These are phyloP conservation scores for Phataginus tricuspis DNA, from an alignment of 2,797 vertebrate species.

Conservation along the genomic window DNA sequence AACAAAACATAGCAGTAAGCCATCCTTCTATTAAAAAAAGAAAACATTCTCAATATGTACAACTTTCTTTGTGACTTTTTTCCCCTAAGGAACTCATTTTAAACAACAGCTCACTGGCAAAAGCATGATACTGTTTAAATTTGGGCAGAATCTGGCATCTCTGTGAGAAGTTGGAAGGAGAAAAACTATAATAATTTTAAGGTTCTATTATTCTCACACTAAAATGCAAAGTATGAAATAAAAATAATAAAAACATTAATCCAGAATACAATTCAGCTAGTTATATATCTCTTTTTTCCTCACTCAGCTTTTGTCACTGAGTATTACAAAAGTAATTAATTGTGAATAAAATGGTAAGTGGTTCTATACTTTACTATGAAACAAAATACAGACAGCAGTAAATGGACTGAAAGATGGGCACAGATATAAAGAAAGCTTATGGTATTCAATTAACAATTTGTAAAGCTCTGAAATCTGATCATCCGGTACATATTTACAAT, in stretches of 20 bases:
- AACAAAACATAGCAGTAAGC: constrained; percentile 64
- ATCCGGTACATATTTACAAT: neutral
- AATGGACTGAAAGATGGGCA: neutral
- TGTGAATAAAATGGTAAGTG: neutral
- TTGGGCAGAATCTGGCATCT: constrained; percentile 36
- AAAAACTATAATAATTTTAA: constrained; percentile 13
- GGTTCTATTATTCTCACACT: neutral
- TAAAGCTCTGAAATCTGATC: neutral
- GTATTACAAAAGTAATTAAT: neutral
- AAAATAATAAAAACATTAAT: constrained; percentile 25
- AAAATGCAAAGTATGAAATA: neutral
- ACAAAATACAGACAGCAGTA: neutral
- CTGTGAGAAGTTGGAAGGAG: constrained; percentile 8
- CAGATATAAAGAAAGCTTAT: neutral
- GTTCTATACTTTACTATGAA: neutral
- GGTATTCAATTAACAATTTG: neutral
- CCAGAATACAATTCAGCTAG: neutral
- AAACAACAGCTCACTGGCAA: constrained; percentile 45
- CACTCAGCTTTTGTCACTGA: neutral
- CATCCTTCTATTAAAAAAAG: constrained; percentile 41
- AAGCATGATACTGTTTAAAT: neutral
- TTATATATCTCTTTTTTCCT: neutral
- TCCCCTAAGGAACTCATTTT: constrained; percentile 15
- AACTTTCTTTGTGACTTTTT: constrained; percentile 42
- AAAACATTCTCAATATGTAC: neutral